Percentiles rank a stretch among this genome's conserved stretches.
phyloP scores from a whole-genome alignment of 2,113 vertebrate species.

The Piaya cayana region DNA sequence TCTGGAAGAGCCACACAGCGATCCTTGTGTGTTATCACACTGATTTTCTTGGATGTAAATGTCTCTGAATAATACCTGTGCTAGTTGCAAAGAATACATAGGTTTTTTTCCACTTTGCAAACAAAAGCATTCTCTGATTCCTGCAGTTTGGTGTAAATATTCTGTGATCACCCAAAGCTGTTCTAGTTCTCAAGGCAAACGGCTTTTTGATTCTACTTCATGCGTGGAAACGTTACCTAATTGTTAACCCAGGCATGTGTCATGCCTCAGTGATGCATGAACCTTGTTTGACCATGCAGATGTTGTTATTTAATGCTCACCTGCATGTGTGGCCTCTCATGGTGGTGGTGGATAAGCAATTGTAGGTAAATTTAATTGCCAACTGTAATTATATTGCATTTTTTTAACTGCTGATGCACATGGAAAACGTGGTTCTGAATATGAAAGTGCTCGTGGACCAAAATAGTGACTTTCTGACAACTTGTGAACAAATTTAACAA shows the following conservation, averaged over 20 bases:
- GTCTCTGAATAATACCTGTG: not conserved
- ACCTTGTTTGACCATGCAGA: not conserved
- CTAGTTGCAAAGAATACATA: not conserved
- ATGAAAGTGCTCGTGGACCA: not conserved
- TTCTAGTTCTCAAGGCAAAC: not conserved
- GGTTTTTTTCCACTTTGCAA: not conserved
- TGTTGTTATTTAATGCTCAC: not conserved
- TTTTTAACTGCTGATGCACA: not conserved
- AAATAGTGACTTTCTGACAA: slow-evolving; percentile 47
- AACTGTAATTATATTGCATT: not conserved
- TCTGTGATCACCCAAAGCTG: not conserved
- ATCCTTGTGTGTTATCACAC: too few relatives aligned
- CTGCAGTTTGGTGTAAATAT: not conserved
- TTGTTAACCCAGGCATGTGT: not conserved
- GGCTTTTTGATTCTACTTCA: not conserved
- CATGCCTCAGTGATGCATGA: not conserved
- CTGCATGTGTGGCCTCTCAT: not conserved
- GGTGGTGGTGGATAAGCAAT: not conserved
- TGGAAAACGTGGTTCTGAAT: not conserved
- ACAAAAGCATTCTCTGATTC: not conserved
- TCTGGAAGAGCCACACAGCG: not conserved
- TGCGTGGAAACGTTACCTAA: not conserved
- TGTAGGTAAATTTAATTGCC: not conserved
- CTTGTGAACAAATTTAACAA: not conserved
- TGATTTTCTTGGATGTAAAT: not conserved